Evolutionary conservation across 2,113 vertebrate species (phyloP).

Genomic region (Elaphurus davidianus): DNA sequence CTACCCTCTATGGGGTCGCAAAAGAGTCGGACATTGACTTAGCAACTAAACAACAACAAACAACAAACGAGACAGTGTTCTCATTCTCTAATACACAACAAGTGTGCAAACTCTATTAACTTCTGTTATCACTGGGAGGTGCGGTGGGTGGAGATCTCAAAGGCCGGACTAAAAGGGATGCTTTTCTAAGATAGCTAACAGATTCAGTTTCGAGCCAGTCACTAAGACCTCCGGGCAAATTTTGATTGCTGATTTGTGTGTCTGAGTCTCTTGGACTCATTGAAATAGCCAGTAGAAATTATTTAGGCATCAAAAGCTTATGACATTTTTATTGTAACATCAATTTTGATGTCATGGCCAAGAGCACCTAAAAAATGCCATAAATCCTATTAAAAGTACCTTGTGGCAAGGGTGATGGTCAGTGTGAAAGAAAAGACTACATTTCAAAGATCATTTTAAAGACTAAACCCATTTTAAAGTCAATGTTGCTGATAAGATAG

Average conservation of each 20-base stretch:
- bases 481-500: neutral
- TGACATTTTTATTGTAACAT: slow-evolving; percentile 15
- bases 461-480: neutral
- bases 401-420: neutral
- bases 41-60: neutral
- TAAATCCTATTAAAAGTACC: neutral
- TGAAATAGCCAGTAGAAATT: neutral
- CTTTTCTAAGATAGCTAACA: neutral
- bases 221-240: neutral
- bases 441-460: neutral
- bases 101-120: neutral
- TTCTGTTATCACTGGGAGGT: neutral
- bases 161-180: neutral
- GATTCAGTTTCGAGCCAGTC: neutral
- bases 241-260: neutral
- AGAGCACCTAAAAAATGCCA: neutral
- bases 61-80: neutral
- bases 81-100: neutral
- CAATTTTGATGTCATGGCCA: neutral
- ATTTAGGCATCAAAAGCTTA: slow-evolving; percentile 5
- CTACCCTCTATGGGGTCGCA: neutral
- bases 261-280: neutral
- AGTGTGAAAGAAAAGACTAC: neutral
- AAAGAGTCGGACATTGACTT: neutral
- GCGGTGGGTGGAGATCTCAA: neutral